These are phyloP conservation scores for Melipona bicolor DNA, from an alignment of 2,888 invertebrate species.

Conservation along the genomic window DNA sequence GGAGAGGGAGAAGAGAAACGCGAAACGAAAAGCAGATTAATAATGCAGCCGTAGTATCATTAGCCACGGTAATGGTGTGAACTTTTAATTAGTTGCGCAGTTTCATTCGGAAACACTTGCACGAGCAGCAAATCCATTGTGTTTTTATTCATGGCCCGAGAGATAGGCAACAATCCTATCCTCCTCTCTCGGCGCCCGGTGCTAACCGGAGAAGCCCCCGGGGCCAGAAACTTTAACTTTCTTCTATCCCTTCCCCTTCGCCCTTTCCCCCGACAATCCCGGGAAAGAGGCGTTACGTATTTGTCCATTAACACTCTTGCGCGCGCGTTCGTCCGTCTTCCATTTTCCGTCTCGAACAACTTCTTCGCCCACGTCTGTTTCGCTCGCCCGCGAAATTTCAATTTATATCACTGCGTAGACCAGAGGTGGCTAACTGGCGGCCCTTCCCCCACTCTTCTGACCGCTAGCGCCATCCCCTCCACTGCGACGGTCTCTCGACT, in stretches of 20 bases:
- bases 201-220: constrained; percentile 69
- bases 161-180: constrained; percentile 79
- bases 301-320: constrained; percentile 70
- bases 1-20: constrained; percentile 25
- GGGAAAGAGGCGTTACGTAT: constrained; percentile 67
- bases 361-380: neutral
- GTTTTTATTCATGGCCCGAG: constrained; percentile 79
- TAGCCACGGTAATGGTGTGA: constrained; percentile 82
- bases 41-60: constrained; percentile 83
- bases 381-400: too few species aligned
- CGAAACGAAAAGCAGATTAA: constrained; percentile 72
- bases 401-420: too few species aligned
- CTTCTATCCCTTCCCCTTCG: constrained; percentile 49
- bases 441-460: too few species aligned
- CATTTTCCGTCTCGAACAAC: constrained; percentile 27
- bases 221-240: constrained; percentile 75
- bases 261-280: constrained; percentile 49
- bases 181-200: constrained; percentile 55
- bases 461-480: too few species aligned
- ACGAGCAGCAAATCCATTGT: constrained; percentile 77
- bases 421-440: too few species aligned
- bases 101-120: constrained; percentile 82
- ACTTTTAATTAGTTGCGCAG: constrained; percentile 83
- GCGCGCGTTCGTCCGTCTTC: constrained; percentile 53
- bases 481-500: too few species aligned